Evolutionary conservation across 2,113 vertebrate species (phyloP), one percentile per base, ranked within the genome.

Genomic region (Glaucidium brasilianum): DNA sequence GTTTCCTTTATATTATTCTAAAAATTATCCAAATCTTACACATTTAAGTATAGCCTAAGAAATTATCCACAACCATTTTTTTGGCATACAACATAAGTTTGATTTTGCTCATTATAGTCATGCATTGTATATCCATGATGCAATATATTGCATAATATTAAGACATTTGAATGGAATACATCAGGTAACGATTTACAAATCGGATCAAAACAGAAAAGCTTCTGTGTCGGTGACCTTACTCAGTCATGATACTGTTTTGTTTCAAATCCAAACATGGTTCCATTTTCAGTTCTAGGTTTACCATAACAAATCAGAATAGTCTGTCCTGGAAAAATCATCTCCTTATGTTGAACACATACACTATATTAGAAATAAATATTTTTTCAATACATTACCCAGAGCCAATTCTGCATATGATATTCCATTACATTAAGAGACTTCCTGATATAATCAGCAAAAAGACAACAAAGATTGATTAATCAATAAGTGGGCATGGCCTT

Each of bases 401-500:
- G 82, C 66, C 77, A 75, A 76, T 35, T 91, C 92, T 96, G 77
- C 73, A 49, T 95, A 73, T 91, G 92, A 88, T 96, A 94, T 88
- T 52, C 91, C 94, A 97, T 98, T 97, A 97, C 91, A 90, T 93
- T 96, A 94, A 97, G 94, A 98, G 82, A 95, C 88, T 97, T 95
- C 96, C 93, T 88, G 95, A 97, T 97, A 92, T 84, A 96, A 95
- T 97, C 96, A 91, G 81, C 90, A 94, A 90, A 92, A 75, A 93
- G 95, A 96, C 80, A 96, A 92, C 43, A 35, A 63, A 97, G 96
- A 98, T 96, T 97, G 98, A 98, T 98, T 97, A 98, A 98, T 98
- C 98, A 98, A 98, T 98, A 98, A 97, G 88, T 95, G 93, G 92
- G 96, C 82, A 97, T 96, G 96, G 97, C 96, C 96, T 98, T 98